Evolutionary conservation across 2,888 invertebrate genomes (phyloP), one percentile per base, ranked within the genome.

Genomic region (Trichopoda pennipes): DNA sequence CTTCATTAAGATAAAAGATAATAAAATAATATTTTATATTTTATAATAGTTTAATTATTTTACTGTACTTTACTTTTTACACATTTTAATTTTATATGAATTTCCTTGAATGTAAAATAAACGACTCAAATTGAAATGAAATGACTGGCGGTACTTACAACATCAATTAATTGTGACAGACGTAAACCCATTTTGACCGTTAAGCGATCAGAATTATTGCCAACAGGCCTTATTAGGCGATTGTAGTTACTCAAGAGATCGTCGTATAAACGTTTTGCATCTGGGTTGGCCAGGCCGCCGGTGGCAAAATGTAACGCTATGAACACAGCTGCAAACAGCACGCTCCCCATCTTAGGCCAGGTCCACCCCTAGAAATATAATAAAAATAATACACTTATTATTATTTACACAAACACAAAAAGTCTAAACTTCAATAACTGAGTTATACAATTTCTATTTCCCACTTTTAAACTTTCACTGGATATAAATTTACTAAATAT

Each of bases 221-320:
- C 96, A 87, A 98, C 98, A 85, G 98, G 98, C 90, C 98, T 94
- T 90, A 98, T 97, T 91, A 98, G 94, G 89, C 97, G 95, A 93
- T 98, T 98, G 93, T 98, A 98, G 92, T 97, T 96, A 88, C 96
- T 96, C 89, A 98, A 93, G 87, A 98, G 94, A 92, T 98, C 98
- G 94, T 98, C 98, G 93, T 97, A 98, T 88, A 98, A 95, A 92
- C 97, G 94, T 93, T 97, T 96, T 89, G 97, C 96, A 91, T 97
- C 97, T 91, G 96, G 96, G 93, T 97, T 98, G 92, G 95, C 95
- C 93, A 93, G 93, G 92, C 93, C 94, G 92, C 93, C 94, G 91
- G 94, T 93, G 93, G 94, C 94, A 93, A 94, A 93, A 93, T 94
- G 94, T 92, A 93, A 91, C 94, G 94, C 94, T 94, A 94, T 93